Conservation (phyloP, 1,140 invertebrate species). For the Ooceraea biroi region DNA sequence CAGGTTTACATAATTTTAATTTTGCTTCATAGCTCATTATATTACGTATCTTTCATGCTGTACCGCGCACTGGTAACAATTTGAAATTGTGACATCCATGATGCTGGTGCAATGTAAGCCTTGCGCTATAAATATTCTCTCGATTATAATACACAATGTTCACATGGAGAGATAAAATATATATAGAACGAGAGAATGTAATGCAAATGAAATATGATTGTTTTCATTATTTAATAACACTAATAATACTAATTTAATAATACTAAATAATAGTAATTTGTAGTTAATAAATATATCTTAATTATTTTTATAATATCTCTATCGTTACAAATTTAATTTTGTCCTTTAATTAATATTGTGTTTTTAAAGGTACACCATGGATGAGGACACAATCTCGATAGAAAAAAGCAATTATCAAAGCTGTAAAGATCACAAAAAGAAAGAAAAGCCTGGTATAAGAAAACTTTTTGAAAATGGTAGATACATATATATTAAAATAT, state of each 20-base stretch:
- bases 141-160: slow-evolving; percentile 13
- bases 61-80: background rate
- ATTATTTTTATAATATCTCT: background rate
- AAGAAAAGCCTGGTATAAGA: slow-evolving; percentile 3
- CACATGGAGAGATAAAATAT: slow-evolving; percentile 21
- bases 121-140: slow-evolving; percentile 54
- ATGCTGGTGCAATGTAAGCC: slow-evolving; percentile 29
- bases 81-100: slow-evolving; percentile 6
- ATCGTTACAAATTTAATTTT: too few species aligned
- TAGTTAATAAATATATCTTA: background rate
- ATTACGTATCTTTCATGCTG: background rate
- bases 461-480: slow-evolving; percentile 37
- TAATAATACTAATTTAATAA: background rate
- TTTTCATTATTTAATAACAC: background rate
- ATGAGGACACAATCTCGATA: slow-evolving; percentile 20
- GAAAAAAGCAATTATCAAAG: slow-evolving; percentile 3
- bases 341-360: background rate
- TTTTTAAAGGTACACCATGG: slow-evolving; percentile 9
- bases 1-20: background rate
- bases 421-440: background rate
- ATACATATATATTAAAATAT: background rate
- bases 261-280: background rate
- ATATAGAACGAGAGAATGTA: background rate
- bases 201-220: background rate
- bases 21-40: background rate